Evolutionary conservation across 92 coral and sea anemone genomes (phyloP).

Genomic region (Epizoanthus fatuus): DNA sequence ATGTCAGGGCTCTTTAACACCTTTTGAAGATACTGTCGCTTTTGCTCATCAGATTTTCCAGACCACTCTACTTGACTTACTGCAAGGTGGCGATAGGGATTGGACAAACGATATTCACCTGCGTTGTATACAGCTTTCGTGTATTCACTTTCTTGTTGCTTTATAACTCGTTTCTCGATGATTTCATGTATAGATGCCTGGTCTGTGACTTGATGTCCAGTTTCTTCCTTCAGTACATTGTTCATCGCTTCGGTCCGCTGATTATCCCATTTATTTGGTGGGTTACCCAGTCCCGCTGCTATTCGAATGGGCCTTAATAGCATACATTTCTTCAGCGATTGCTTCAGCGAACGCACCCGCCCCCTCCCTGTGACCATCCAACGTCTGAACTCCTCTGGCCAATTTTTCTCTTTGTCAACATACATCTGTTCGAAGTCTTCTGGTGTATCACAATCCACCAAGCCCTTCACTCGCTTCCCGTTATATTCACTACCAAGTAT

Average conservation of each 20-base stretch:
- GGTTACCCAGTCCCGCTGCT: constrained; percentile 74
- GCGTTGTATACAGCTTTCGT: constrained; percentile 62
- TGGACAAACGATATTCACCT: constrained; percentile 46
- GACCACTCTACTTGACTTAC: constrained; percentile 31
- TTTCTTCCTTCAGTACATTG: constrained; percentile 58
- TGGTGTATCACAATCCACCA: constrained; percentile 64
- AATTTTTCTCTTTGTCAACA: constrained; percentile 29
- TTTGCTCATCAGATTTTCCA: constrained; percentile 22
- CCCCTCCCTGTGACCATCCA: constrained; percentile 57
- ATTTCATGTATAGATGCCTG: constrained; percentile 66
- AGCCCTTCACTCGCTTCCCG: constrained; percentile 29
- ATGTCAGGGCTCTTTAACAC: background rate
- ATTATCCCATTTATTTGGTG: constrained; percentile 61
- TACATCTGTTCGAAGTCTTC: constrained; percentile 50
- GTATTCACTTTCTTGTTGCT: constrained; percentile 73
- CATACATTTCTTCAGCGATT: constrained; percentile 68
- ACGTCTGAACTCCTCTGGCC: constrained; percentile 64
- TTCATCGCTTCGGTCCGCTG: constrained; percentile 41
- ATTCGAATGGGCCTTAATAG: constrained; percentile 60
- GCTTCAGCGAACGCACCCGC: constrained; percentile 48
- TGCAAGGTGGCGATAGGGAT: constrained; percentile 27
- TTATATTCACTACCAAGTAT: constrained; percentile 56
- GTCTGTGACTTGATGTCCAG: constrained; percentile 38
- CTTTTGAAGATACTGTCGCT: constrained; percentile 6
- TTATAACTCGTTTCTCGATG: constrained; percentile 59